phyloP scores from a whole-genome alignment of 1,140 invertebrate genomes.

The Zaprionus taronus region DNA sequence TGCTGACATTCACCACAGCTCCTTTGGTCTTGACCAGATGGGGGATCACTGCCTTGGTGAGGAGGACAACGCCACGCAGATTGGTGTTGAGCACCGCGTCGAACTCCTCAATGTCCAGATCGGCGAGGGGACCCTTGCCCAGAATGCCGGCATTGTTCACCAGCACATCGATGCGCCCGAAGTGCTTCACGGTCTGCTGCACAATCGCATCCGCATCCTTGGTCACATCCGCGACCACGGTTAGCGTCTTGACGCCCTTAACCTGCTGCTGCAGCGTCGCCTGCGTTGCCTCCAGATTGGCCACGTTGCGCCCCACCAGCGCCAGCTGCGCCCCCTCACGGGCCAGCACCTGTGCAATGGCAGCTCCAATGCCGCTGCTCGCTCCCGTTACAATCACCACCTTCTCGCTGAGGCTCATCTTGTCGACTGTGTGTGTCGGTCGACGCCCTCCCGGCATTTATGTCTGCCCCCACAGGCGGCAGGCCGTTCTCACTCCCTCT shows the following conservation, averaged over 20 bases:
- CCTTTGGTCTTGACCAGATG: conserved; percentile 93
- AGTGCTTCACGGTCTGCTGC: conserved; percentile 89
- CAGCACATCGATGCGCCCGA: conserved; percentile 90
- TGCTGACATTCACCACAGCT: conserved; percentile 95
- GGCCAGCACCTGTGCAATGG: conserved; percentile 91
- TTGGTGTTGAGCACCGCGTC: conserved; percentile 94
- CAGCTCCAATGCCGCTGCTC: conserved; percentile 94
- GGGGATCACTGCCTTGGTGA: conserved; percentile 93
- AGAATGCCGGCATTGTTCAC: conserved; percentile 96
- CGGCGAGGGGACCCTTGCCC: conserved; percentile 88
- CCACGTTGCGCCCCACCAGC: conserved; percentile 90
- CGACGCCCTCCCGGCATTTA: conserved; percentile 43
- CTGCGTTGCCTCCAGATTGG: conserved; percentile 86
- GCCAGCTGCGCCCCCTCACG: conserved; percentile 89
- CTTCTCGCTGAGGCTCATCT: conserved; percentile 86
- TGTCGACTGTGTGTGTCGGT: conserved; percentile 43
- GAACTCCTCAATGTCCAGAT: conserved; percentile 91
- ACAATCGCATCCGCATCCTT: conserved; percentile 91
- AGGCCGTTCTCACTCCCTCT: not conserved
- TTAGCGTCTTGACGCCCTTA: conserved; percentile 38
- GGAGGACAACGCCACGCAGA: conserved; percentile 92
- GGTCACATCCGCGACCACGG: conserved; percentile 87
- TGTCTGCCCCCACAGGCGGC: conserved; percentile 2
- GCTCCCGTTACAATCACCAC: conserved; percentile 91
- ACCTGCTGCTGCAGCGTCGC: conserved; percentile 84